phyloP scores from a whole-genome alignment of 2,113 vertebrate genomes.

The Xiphophorus couchianus region DNA sequence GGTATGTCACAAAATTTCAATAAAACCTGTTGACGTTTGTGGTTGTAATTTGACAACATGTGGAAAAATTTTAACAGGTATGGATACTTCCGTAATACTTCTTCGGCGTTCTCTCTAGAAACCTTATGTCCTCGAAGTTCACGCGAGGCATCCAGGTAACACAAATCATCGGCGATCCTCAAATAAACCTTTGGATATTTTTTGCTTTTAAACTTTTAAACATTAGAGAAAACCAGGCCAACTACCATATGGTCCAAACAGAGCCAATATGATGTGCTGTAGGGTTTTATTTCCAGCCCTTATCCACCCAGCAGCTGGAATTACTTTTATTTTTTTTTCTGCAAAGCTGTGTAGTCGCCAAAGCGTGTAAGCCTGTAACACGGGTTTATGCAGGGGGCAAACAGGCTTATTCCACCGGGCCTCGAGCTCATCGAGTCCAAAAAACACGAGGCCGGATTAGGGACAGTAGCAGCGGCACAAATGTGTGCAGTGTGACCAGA shows the following conservation, averaged over 20 bases:
- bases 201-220: constrained; percentile 42
- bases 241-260: constrained; percentile 46
- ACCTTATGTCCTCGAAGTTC: constrained; percentile 14
- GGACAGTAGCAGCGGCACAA: constrained; percentile 34
- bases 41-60: no score
- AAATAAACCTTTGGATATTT: constrained; percentile 37
- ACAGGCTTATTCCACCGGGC: constrained; percentile 71
- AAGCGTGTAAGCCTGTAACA: constrained; percentile 70
- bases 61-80: no score
- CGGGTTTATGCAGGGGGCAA: constrained; percentile 67
- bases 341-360: constrained; percentile 65
- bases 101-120: constrained; percentile 15
- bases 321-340: constrained; percentile 52
- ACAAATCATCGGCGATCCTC: constrained; percentile 13
- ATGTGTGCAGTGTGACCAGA: constrained; percentile 27
- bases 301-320: constrained; percentile 55
- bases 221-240: constrained; percentile 62
- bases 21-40: no score
- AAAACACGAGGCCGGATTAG: constrained; percentile 75
- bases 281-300: constrained; percentile 11
- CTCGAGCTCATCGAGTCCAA: constrained; percentile 68
- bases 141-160: constrained; percentile 24
- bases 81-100: no score
- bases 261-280: constrained; percentile 44
- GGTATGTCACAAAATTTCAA: no score